Evolutionary conservation across 2,113 vertebrate species (phyloP).

Genomic region (Ardeotis arabs): DNA sequence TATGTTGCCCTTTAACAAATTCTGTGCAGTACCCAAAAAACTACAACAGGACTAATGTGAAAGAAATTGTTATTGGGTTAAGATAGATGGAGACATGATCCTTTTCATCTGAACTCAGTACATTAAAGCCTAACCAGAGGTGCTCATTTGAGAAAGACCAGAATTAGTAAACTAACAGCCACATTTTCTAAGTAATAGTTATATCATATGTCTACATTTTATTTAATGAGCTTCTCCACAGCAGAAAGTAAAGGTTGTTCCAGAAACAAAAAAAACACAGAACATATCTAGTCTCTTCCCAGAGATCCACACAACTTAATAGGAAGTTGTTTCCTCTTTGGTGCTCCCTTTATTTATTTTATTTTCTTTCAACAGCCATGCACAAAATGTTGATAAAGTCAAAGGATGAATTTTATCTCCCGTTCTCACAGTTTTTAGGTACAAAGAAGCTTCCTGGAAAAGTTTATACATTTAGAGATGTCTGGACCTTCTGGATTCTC

Average conservation of each 20-base stretch:
- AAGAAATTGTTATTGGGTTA: neutral
- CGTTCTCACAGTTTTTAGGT: neutral
- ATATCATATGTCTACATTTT: neutral
- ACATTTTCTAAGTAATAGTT: neutral
- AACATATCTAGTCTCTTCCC: neutral
- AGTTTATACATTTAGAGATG: neutral
- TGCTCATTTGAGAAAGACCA: neutral
- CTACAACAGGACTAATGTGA: neutral
- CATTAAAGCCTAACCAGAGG: neutral
- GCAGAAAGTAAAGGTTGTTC: neutral
- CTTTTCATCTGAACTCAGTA: neutral
- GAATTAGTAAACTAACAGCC: neutral
- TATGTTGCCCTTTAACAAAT: neutral
- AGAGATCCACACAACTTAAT: neutral
- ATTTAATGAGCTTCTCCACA: neutral
- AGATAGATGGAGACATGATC: neutral
- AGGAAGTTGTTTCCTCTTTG: neutral
- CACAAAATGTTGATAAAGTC: conserved; percentile 1
- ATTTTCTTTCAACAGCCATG: neutral
- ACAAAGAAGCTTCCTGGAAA: neutral
- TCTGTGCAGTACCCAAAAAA: neutral
- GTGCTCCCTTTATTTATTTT: neutral
- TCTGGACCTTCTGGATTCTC: neutral
- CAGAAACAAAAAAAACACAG: neutral
- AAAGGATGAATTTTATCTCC: neutral